Evolutionary conservation across 2,797 vertebrate genomes (phyloP).

Genomic region (Macrochelys suwanniensis): DNA sequence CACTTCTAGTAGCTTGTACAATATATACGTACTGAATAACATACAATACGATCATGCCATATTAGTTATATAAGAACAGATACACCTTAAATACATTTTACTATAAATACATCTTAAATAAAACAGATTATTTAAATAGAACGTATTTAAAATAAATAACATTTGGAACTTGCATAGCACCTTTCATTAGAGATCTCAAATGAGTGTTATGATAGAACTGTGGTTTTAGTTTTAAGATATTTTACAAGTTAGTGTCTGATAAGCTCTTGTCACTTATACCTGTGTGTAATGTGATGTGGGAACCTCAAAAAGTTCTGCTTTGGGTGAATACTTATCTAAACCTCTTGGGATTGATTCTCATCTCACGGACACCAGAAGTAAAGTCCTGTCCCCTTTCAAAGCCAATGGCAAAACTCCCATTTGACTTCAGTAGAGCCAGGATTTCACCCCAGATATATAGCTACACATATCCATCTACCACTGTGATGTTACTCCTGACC

Average conservation of each 20-base stretch:
- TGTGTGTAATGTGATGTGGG: background rate
- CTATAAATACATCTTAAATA: constrained; percentile 26
- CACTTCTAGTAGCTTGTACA: background rate
- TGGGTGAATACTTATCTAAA: background rate
- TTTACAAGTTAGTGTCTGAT: background rate
- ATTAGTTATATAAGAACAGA: background rate
- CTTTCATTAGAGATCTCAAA: background rate
- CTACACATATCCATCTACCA: background rate
- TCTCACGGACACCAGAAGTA: background rate
- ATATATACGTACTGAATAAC: background rate
- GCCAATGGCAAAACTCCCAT: background rate
- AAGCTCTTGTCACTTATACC: background rate
- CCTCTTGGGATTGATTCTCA: background rate
- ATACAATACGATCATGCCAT: background rate
- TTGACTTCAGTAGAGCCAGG: background rate
- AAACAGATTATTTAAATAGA: background rate
- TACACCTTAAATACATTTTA: background rate
- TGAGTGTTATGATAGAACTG: background rate
- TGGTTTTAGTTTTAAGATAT: background rate
- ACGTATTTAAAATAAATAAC: background rate
- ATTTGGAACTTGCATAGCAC: background rate
- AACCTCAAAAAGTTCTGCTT: background rate
- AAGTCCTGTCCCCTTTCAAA: background rate
- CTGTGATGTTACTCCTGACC: background rate
- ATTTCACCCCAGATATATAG: background rate